Base-by-base conservation (phyloP, 1,140 invertebrate genomes). In the Diprion similis region DNA sequence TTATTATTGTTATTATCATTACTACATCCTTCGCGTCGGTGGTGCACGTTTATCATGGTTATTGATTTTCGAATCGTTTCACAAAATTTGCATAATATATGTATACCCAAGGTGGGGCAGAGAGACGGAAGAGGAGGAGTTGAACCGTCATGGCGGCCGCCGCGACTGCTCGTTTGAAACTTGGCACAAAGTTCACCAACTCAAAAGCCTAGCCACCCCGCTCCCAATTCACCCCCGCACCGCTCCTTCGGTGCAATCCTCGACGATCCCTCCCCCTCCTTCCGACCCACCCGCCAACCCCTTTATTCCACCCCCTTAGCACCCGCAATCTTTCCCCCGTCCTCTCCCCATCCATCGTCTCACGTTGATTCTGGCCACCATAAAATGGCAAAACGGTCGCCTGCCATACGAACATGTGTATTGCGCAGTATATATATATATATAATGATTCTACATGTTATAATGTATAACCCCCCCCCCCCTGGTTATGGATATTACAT, bases 131-230 rank as follows among this genome's bases (percentile, higher is more conserved):
- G 24, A 6, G 24, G 24, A 37, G 6, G 6, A 37, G 2, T 37
- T 37, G 24, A 37, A 37, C 24, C 51, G 51, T 59, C 51, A 59
- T 59, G 51, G 51, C 51, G 11, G 51, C 51, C 51, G 11, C 24
- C 51, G 11, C 24, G 11, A 59, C 51, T 59, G 51, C 11, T 8
- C 51, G 51, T 59, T 59, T 59, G 2, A 59, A 59, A 59, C 51
- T 59, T 59, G 51, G 51, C 51, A 59, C 51, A 59, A 59, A 59
- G 51, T 59, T 59, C 51, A 59, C 51, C 51, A 59, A 59, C 51
- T 59, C 51, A 59, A 59, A 59, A 59, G 51, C 51, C 51, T 59
- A 59, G 2, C 51, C 51, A n/a, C 8, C 11, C 4, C 51, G 11
- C 51, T n/a, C 11, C 51, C 51, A 59, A 37, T 37, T 37, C 24